Evolutionary conservation across 2,888 invertebrate genomes (phyloP), one percentile per base, ranked within the genome.

Genomic region (Tricholauxania praeusta): DNA sequence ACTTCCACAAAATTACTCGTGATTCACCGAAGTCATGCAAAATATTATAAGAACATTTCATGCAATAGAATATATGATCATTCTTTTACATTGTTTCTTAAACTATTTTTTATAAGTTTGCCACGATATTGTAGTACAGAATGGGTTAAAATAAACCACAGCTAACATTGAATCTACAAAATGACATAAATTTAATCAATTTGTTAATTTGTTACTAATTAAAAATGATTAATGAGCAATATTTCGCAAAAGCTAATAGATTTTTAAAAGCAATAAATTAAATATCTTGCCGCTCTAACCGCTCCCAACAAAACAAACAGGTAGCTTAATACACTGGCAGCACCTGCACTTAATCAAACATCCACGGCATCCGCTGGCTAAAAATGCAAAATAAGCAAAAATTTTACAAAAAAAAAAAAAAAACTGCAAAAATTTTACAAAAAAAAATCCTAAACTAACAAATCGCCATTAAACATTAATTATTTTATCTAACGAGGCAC

Each of bases 401-500:
- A 64, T 64, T 64, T 64, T 32, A 12, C 48, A 49, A 0, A 17
- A 28, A 64, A 22, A 0, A 17, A 28, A 64, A 22, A 51, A n/a
- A 48, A n/a, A 8, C 47, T 17, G 49, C n/a, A 66, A 66, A 39
- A n/a, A 53, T 66, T 32, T 15, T 53, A 53, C 47, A 53, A n/a
- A 53, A 53, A 15, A 53, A 49, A 17, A 48, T 48, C n/a, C 80
- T 78, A 82, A 82, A 83, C 81, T 83, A 82, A 81, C 83, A 82
- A 80, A 74, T 74, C 73, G 73, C 74, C 72, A 79, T 82, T 80
- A 81, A 83, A 74, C 72, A 82, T 83, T 84, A 83, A 83, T 83
- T 83, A 84, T 75, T 75, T 76, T 64, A 51, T 62, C 64, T 64
- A 64, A 64, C 64, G 64, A 64, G 64, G 10, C 15, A 32, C 64